Evolutionary conservation across 1,140 invertebrate genomes (phyloP).

Genomic region (Periplaneta americana): DNA sequence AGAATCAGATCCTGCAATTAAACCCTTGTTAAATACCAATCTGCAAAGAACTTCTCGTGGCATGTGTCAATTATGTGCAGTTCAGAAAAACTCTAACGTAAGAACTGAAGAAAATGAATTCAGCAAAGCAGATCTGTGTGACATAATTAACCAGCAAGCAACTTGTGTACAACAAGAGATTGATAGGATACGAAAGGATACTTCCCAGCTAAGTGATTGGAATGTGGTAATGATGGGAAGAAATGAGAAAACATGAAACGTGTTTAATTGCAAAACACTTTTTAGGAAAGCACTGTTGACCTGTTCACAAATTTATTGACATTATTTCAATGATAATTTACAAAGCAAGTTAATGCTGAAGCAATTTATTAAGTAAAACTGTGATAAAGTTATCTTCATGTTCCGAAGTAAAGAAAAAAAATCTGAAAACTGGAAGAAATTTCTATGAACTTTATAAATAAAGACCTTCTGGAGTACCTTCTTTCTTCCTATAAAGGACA

Average conservation of each 20-base stretch:
- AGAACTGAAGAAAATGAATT: slow-evolving; percentile 14
- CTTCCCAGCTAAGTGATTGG: neutral
- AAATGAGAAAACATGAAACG: neutral
- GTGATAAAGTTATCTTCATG: neutral
- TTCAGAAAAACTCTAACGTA: neutral
- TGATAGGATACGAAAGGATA: neutral
- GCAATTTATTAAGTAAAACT: neutral
- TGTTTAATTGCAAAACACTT: too few relatives aligned
- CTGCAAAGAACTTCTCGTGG: neutral
- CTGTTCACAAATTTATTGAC: neutral
- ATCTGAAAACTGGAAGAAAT: neutral
- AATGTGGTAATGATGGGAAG: neutral
- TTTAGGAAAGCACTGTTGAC: too few relatives aligned
- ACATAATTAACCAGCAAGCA: neutral
- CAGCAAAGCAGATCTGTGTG: neutral
- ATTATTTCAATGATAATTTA: neutral
- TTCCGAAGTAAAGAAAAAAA: neutral
- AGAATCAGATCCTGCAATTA: neutral
- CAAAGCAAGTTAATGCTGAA: too few relatives aligned
- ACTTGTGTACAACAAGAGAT: slow-evolving; percentile 14
- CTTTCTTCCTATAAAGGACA: slow-evolving; percentile 98
- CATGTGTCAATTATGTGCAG: neutral
- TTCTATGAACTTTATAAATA: slow-evolving; percentile 74
- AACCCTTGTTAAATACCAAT: neutral
- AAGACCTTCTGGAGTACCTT: slow-evolving; percentile 97